Conservation (phyloP, 1,140 invertebrate genomes). For the Drosophila baimaii region DNA sequence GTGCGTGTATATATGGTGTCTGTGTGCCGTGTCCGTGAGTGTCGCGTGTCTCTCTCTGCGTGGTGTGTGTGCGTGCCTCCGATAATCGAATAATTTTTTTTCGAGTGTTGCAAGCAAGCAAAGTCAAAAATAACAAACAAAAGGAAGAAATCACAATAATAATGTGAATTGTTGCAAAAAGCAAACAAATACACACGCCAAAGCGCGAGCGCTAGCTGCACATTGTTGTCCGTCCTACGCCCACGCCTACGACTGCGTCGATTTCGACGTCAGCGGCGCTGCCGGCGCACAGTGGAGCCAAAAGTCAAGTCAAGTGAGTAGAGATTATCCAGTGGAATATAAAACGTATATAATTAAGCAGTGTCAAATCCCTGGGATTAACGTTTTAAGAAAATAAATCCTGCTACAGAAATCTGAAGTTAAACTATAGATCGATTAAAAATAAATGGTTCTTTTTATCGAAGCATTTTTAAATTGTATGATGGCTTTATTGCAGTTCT, state of each 20-base stretch:
- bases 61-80: constrained; percentile 45
- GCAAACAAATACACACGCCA: constrained; percentile 44
- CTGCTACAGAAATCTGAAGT: neutral
- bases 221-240: constrained; percentile 13
- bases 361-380: no score
- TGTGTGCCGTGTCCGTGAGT: constrained; percentile 49
- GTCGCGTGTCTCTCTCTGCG: constrained; percentile 44
- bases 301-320: constrained; percentile 40
- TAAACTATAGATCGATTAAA: neutral
- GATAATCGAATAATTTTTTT: constrained; percentile 53
- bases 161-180: constrained; percentile 47
- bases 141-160: constrained; percentile 24
- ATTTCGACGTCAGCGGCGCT: constrained; percentile 26
- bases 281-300: constrained; percentile 35
- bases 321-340: neutral
- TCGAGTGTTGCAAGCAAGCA: constrained; percentile 48
- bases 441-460: neutral
- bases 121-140: constrained; percentile 41
- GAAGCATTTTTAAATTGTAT: neutral
- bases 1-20: constrained; percentile 21
- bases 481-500: no score
- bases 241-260: constrained; percentile 34
- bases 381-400: no score
- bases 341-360: neutral
- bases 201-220: constrained; percentile 31